phyloP scores from a whole-genome alignment of 1,140 invertebrate genomes.

The Drosophila nasuta region DNA sequence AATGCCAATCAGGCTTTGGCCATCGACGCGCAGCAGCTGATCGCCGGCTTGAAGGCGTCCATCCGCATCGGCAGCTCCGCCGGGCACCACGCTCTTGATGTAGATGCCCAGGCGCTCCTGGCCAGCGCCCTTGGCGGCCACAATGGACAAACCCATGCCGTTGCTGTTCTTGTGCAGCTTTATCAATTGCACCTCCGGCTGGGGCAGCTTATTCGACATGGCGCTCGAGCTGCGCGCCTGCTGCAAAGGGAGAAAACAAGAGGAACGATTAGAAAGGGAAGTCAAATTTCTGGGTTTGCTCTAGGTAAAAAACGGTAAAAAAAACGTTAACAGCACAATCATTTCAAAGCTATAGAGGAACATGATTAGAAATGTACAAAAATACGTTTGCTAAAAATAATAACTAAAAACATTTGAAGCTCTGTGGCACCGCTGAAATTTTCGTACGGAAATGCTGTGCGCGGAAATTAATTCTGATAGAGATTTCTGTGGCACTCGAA shows the following conservation, averaged over 20 bases:
- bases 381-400: too few species aligned
- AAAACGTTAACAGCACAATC: too few species aligned
- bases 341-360: too few species aligned
- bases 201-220: slow-evolving; percentile 84
- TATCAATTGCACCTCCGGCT: slow-evolving; percentile 92
- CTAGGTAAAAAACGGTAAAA: too few species aligned
- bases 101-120: slow-evolving; percentile 96
- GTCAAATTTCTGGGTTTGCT: too few species aligned
- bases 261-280: neutral
- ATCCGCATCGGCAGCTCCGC: slow-evolving; percentile 97
- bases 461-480: too few species aligned
- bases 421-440: too few species aligned
- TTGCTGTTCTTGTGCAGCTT: slow-evolving; percentile 95
- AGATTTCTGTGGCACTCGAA: too few species aligned
- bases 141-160: slow-evolving; percentile 97
- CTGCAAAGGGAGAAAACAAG: neutral
- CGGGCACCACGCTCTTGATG: slow-evolving; percentile 98
- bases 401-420: too few species aligned
- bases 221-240: slow-evolving; percentile 88
- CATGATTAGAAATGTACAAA: too few species aligned
- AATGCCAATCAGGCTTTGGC: slow-evolving; percentile 97
- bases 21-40: slow-evolving; percentile 98
- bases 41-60: slow-evolving; percentile 97
- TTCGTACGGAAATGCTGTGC: too few species aligned
- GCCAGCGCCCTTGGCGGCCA: slow-evolving; percentile 92